Conservation (phyloP, 2,888 invertebrate genomes). For the Drosophila trichaetosa region DNA sequence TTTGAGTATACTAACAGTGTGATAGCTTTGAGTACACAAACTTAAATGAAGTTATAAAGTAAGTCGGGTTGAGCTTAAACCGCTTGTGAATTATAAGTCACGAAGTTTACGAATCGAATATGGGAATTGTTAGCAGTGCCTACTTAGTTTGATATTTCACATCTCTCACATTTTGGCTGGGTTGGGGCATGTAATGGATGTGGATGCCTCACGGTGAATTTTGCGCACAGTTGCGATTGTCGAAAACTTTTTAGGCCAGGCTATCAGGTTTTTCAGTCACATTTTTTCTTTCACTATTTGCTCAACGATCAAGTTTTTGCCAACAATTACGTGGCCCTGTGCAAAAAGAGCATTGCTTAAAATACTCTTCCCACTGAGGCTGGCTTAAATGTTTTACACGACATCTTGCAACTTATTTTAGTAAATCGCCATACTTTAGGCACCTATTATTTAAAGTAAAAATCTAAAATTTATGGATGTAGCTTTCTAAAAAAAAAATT, state of each 20-base stretch:
- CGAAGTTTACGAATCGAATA: neutral
- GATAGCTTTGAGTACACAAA: neutral
- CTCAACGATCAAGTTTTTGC: slow-evolving; percentile 73
- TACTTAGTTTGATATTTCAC: neutral
- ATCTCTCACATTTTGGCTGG: neutral
- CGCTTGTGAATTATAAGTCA: no score
- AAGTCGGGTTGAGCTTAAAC: no score
- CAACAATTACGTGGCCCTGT: slow-evolving; percentile 75
- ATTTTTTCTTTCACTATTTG: slow-evolving; percentile 67
- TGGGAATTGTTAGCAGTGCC: neutral
- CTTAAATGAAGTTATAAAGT: neutral
- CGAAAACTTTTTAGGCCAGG: slow-evolving; percentile 49
- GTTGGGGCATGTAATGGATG: slow-evolving; percentile 1
- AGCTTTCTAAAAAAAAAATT: no score
- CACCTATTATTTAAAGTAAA: no score
- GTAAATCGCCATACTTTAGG: no score
- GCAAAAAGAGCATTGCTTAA: slow-evolving; percentile 14
- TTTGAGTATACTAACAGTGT: no score
- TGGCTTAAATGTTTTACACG: slow-evolving; percentile 55
- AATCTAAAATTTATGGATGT: no score
- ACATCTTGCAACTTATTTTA: slow-evolving; percentile 41
- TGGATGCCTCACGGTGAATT: slow-evolving; percentile 19
- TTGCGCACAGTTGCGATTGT: slow-evolving; percentile 13
- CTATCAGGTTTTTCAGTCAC: slow-evolving; percentile 59
- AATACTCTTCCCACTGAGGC: slow-evolving; percentile 8